Conservation (phyloP, 2,113 vertebrate genomes). For the Periophthalmodon schlosseri region DNA sequence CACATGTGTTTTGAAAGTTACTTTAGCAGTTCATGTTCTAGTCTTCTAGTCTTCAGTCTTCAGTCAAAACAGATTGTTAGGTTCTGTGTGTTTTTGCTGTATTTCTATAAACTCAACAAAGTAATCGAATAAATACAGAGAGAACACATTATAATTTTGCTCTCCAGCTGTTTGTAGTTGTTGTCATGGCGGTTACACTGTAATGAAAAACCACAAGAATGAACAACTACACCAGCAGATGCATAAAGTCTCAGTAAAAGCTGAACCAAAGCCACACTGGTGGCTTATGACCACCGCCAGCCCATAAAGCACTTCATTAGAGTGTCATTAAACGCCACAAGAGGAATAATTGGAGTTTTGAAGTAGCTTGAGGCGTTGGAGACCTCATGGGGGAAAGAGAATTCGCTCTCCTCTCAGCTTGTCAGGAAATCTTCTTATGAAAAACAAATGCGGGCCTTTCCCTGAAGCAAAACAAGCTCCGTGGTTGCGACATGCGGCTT, state of each 20-base stretch:
- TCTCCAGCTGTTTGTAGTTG: neutral
- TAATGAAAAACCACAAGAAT: neutral
- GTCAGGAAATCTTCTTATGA: slow-evolving; percentile 39
- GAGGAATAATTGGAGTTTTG: neutral
- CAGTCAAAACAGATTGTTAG: neutral
- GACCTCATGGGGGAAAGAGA: neutral
- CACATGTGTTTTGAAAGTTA: too few relatives aligned
- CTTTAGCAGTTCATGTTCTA: too few relatives aligned
- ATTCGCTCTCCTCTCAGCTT: slow-evolving; percentile 4
- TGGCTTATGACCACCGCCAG: neutral
- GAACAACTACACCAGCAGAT: neutral
- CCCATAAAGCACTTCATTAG: slow-evolving; percentile 6
- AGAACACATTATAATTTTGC: neutral
- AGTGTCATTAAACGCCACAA: slow-evolving; percentile 20
- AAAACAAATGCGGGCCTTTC: slow-evolving; percentile 7
- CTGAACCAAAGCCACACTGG: neutral
- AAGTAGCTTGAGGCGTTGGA: slow-evolving; percentile 21
- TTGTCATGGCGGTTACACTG: neutral
- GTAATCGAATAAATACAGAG: neutral
- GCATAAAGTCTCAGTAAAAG: neutral
- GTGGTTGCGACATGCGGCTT: slow-evolving; percentile 26
- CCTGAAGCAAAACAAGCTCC: slow-evolving; percentile 17
- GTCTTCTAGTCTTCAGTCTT: too few relatives aligned
- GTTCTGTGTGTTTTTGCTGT: neutral
- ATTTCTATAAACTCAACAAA: neutral